These are phyloP conservation scores for Atopsyche davidsoni DNA, from an alignment of 1,140 invertebrate species.

Conservation along the genomic window DNA sequence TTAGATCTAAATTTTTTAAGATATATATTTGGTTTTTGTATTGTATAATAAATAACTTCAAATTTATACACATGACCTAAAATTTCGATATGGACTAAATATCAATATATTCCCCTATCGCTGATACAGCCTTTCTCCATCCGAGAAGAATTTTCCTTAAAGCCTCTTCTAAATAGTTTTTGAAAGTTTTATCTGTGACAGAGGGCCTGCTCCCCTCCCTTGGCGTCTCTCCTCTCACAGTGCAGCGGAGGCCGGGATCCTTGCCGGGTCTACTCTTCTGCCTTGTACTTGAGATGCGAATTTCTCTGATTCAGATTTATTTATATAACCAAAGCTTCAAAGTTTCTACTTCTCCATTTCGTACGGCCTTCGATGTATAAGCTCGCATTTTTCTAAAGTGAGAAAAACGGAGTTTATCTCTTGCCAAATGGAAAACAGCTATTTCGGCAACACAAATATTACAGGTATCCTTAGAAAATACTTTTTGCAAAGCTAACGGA, in stretches of 20 bases:
- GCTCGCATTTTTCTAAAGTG: constrained; percentile 17
- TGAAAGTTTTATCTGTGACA: constrained; percentile 28
- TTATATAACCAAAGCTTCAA: constrained; percentile 24
- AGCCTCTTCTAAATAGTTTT: constrained; percentile 29
- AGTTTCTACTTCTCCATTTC: constrained; percentile 21
- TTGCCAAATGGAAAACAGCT: no score
- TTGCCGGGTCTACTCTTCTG: neutral
- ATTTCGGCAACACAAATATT: neutral
- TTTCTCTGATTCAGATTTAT: constrained; percentile 26
- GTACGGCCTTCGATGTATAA: constrained; percentile 6
- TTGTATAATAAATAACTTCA: no score
- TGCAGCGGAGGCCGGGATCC: neutral
- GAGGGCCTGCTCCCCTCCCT: constrained; percentile 8
- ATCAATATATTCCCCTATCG: no score
- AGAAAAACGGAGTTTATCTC: constrained; percentile 15
- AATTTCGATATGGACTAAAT: no score
- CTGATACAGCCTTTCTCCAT: no score
- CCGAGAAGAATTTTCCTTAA: constrained; percentile 16
- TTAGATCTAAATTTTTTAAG: no score
- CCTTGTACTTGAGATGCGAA: constrained; percentile 11
- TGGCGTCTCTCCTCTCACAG: constrained; percentile 3
- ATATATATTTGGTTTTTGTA: no score
- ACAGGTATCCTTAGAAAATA: neutral
- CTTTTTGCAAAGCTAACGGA: no score
- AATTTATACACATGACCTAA: no score